Evolutionary conservation across 2,113 vertebrate species (phyloP).

Genomic region (Elephantulus edwardii): DNA sequence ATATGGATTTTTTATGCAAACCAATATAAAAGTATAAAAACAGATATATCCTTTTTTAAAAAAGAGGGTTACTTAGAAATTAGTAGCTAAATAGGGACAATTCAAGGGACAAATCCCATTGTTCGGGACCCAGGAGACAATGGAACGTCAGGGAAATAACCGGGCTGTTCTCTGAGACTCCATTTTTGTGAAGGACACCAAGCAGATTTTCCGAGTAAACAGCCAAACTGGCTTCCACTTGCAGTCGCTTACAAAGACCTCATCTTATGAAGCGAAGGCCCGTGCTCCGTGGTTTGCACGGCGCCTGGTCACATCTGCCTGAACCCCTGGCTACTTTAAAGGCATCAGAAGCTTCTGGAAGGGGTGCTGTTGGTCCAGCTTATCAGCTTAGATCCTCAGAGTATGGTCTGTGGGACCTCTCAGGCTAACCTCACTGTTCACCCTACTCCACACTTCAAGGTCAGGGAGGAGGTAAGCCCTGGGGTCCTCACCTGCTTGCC

Average conservation of each 20-base stretch:
- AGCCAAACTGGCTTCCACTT: not conserved
- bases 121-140: not conserved
- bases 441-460: not conserved
- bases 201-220: not conserved
- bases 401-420: not conserved
- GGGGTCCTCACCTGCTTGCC: slow-evolving; percentile 91
- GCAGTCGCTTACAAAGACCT: not conserved
- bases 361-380: not conserved
- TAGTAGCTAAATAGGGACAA: not conserved
- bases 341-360: not conserved
- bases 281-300: not conserved
- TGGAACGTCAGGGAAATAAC: not conserved
- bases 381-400: not conserved
- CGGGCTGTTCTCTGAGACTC: not conserved
- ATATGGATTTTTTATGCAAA: too few relatives aligned
- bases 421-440: too few relatives aligned
- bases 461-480: not conserved
- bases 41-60: too few relatives aligned
- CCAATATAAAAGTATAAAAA: too few relatives aligned
- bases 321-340: not conserved
- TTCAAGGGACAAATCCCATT: not conserved
- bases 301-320: not conserved
- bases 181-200: not conserved
- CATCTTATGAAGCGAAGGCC: not conserved
- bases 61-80: not conserved